Conservation (phyloP, 2,888 invertebrate genomes). For the Deilephila porcellus region DNA sequence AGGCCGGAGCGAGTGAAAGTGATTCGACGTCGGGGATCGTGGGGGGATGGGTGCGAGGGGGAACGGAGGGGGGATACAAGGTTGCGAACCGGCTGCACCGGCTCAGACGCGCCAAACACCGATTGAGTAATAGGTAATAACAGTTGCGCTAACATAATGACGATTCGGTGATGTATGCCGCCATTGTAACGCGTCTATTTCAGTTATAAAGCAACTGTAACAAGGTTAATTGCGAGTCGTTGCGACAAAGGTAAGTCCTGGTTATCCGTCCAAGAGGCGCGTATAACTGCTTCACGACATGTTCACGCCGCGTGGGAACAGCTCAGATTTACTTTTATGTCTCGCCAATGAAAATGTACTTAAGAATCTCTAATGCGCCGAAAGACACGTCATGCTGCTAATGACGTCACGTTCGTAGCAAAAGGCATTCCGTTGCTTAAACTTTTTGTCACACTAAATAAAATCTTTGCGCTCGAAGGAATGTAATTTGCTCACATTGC, state of each 20-base stretch:
- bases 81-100: slow-evolving; percentile 76
- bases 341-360: background rate
- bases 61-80: slow-evolving; percentile 62
- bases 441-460: background rate
- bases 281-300: background rate
- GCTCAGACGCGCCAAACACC: slow-evolving; percentile 75
- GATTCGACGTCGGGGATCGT: slow-evolving; percentile 50
- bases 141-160: slow-evolving; percentile 73
- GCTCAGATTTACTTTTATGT: background rate
- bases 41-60: slow-evolving; percentile 47
- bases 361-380: slow-evolving; percentile 9
- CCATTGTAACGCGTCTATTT: slow-evolving; percentile 48
- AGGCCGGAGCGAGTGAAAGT: slow-evolving; percentile 74
- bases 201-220: slow-evolving; percentile 24
- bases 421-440: background rate
- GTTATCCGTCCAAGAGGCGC: slow-evolving; percentile 3
- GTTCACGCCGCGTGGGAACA: background rate
- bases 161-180: slow-evolving; percentile 68
- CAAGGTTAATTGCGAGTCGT: slow-evolving; percentile 27
- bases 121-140: slow-evolving; percentile 79
- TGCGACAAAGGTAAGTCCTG: background rate
- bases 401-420: background rate
- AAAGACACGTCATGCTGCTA: background rate
- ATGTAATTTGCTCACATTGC: background rate
- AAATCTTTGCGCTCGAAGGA: background rate